phyloP scores from a whole-genome alignment of 37 sponge, comb jelly and placozoan genomes.

The Agelas oroides region DNA sequence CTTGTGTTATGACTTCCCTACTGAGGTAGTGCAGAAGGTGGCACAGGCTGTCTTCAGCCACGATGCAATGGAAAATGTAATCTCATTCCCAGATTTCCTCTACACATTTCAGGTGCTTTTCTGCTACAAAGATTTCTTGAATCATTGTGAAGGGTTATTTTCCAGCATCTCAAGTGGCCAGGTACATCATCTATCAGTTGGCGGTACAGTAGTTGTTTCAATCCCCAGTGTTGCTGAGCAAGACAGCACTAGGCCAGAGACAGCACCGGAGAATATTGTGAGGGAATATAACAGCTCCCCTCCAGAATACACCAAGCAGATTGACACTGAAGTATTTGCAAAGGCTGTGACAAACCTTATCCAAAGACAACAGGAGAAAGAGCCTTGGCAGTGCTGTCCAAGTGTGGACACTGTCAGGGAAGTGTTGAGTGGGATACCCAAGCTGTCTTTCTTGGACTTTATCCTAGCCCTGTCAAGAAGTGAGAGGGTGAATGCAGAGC shows the following conservation, averaged over 20 bases:
- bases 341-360: constrained; percentile 20
- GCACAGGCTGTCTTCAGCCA: constrained; percentile 13
- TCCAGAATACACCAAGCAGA: background rate
- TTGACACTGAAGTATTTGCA: constrained; percentile 8
- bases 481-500: constrained; percentile 26
- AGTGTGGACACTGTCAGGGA: constrained; percentile 16
- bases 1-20: constrained; percentile 78
- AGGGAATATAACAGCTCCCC: background rate
- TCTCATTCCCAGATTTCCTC: constrained; percentile 69
- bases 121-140: constrained; percentile 78
- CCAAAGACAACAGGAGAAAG: constrained; percentile 18
- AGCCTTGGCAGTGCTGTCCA: constrained; percentile 51
- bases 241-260: background rate
- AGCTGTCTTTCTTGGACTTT: constrained; percentile 21
- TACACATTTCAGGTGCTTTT: constrained; percentile 81
- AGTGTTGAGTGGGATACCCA: background rate
- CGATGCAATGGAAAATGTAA: constrained; percentile 6
- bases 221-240: constrained; percentile 1
- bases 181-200: background rate
- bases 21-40: constrained; percentile 6
- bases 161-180: background rate
- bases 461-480: constrained; percentile 34
- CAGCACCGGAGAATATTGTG: background rate
- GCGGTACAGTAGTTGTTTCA: constrained; percentile 30
- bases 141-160: constrained; percentile 29